Percentiles rank a stretch among this genome's conserved stretches.
Conservation (phyloP, 2,797 vertebrate species). For the Luscinia luscinia region DNA sequence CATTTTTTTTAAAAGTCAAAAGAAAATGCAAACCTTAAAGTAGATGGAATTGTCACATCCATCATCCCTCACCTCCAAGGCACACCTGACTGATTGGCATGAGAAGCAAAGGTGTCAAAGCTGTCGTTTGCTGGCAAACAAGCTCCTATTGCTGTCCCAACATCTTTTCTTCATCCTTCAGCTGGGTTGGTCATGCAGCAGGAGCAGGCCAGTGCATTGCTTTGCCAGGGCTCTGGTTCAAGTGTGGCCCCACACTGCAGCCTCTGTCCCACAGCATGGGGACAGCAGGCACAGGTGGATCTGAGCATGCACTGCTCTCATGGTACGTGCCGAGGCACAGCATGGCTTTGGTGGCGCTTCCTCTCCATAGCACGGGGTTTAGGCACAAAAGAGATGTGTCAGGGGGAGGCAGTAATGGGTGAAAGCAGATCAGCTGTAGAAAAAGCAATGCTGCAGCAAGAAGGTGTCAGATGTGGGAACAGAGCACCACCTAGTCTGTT, state of each 20-base stretch:
- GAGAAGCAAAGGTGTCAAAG: neutral
- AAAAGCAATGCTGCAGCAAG: neutral
- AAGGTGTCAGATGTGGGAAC: neutral
- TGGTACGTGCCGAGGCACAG: accelerated
- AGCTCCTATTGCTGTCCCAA: neutral
- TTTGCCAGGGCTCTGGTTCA: neutral
- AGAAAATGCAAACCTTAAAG: neutral
- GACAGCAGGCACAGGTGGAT: neutral
- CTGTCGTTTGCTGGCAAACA: neutral
- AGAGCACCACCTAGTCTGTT: neutral
- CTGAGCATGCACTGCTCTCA: accelerated
- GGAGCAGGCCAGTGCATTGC: neutral
- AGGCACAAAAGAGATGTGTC: neutral
- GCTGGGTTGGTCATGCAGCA: neutral
- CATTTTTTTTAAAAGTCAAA: neutral
- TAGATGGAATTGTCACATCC: neutral
- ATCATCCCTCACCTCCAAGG: neutral
- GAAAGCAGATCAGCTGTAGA: neutral
- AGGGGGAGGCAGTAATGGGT: neutral
- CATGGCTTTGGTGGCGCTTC: neutral
- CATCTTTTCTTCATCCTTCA: neutral
- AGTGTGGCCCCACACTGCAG: accelerated
- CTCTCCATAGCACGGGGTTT: neutral
- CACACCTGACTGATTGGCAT: neutral
- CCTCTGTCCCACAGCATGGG: accelerated